Conservation (phyloP, 2,113 vertebrate genomes). For the Lophotis ruficrista region DNA sequence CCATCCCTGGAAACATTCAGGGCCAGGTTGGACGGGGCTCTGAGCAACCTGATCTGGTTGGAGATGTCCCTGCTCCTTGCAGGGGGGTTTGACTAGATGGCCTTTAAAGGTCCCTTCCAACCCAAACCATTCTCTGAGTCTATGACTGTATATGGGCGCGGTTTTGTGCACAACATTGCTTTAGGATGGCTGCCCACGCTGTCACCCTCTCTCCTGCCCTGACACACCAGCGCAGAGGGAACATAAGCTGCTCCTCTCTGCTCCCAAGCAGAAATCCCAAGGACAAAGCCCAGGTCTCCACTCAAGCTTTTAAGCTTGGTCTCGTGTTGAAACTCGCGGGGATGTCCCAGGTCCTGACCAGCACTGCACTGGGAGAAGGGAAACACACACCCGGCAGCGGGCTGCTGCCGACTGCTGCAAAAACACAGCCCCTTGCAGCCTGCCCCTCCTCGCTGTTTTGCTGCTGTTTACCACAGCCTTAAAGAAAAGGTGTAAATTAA, state of each 20-base stretch:
- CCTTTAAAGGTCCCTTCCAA: too few relatives aligned
- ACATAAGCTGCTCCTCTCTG: accelerated
- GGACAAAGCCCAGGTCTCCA: not conserved
- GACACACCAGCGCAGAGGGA: not conserved
- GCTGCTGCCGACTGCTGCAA: not conserved
- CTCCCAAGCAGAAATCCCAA: not conserved
- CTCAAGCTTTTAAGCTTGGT: not conserved
- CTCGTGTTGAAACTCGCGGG: not conserved
- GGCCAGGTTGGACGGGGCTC: too few relatives aligned
- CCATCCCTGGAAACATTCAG: too few relatives aligned
- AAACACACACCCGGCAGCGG: accelerated
- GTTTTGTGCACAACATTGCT: not conserved
- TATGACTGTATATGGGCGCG: too few relatives aligned
- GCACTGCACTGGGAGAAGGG: not conserved
- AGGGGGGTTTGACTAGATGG: too few relatives aligned
- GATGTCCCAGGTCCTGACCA: not conserved
- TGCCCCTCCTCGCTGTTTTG: not conserved
- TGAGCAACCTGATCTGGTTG: too few relatives aligned
- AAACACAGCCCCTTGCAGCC: not conserved
- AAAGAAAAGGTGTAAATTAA: not conserved
- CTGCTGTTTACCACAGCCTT: not conserved
- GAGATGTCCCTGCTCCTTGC: too few relatives aligned
- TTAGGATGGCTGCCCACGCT: not conserved
- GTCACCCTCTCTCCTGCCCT: not conserved
- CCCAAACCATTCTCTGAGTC: too few relatives aligned